A percentile compares a stretch with the other conserved stretches of the same genome.
These are phyloP conservation scores for Iphiclides podalirius DNA, from an alignment of 2,888 invertebrate species.

Conservation along the genomic window DNA sequence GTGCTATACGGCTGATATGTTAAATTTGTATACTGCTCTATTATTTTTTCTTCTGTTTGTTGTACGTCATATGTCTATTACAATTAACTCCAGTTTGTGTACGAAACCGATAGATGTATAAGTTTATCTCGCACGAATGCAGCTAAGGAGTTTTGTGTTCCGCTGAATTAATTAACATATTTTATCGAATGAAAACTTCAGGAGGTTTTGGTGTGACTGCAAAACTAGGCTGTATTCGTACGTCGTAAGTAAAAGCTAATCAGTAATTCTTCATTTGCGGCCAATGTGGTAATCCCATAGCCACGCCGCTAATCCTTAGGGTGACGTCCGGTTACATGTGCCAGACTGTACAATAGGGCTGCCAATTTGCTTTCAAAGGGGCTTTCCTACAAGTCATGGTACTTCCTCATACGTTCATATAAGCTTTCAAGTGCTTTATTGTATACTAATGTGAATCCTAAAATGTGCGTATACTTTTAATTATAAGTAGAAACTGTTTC, in stretches of 20 bases:
- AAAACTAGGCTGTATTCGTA: constrained; percentile 4
- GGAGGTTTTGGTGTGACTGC: constrained; percentile 1
- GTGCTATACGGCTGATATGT: background rate
- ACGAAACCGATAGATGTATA: background rate
- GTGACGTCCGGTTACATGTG: constrained; percentile 72
- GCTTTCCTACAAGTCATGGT: too few relatives aligned
- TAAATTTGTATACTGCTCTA: background rate
- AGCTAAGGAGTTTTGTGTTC: constrained; percentile 13
- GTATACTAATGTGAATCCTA: constrained; percentile 5
- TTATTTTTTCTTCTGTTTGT: too few relatives aligned
- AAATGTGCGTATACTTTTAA: too few relatives aligned
- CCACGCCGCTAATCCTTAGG: constrained; percentile 76
- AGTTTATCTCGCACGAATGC: constrained; percentile 1
- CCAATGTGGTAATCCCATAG: constrained; percentile 77
- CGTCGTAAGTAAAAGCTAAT: constrained; percentile 42
- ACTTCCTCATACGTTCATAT: constrained; percentile 1
- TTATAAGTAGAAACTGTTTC: too few relatives aligned
- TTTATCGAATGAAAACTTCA: constrained; percentile 24
- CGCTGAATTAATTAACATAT: constrained; percentile 20
- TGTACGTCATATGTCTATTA: constrained; percentile 29
- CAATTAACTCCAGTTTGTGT: constrained; percentile 28
- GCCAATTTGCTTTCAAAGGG: constrained; percentile 31
- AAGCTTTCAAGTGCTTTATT: constrained; percentile 1
- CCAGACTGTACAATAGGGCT: constrained; percentile 52
- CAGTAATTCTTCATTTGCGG: constrained; percentile 77